phyloP scores from a whole-genome alignment of 2,888 invertebrate genomes.

The Ophion obscuratus region DNA sequence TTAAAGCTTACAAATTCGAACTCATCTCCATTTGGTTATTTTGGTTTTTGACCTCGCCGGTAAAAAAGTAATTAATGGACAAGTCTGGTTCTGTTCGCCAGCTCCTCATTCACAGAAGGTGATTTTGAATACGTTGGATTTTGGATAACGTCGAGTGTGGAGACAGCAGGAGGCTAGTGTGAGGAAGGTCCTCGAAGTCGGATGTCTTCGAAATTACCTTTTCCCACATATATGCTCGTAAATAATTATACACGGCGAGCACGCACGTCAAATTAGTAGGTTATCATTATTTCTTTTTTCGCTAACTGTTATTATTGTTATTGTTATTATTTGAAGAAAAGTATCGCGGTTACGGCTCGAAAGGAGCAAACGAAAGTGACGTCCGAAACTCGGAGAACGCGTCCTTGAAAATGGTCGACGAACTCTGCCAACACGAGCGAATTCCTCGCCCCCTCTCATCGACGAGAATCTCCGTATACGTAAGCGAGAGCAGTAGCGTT shows the following conservation, averaged over 20 bases:
- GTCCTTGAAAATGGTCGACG: constrained; percentile 78
- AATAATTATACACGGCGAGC: constrained; percentile 28
- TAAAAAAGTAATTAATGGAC: no score
- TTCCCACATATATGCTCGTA: background rate
- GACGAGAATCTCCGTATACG: background rate
- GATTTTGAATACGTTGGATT: background rate
- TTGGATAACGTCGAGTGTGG: background rate
- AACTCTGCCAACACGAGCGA: constrained; percentile 69
- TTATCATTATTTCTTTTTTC: constrained; percentile 18
- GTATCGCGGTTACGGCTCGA: background rate
- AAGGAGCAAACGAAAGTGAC: constrained; percentile 44
- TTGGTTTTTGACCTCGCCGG: no score
- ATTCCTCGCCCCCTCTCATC: constrained; percentile 26
- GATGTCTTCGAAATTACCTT: background rate
- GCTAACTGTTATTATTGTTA: background rate
- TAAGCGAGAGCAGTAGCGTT: background rate
- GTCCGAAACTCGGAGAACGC: constrained; percentile 45
- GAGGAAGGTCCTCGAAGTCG: background rate
- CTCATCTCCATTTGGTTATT: no score
- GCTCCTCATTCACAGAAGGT: background rate
- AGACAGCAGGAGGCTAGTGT: background rate
- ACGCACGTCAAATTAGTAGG: constrained; percentile 35
- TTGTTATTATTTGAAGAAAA: constrained; percentile 27
- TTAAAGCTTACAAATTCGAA: no score
- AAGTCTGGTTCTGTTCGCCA: no score